phyloP scores from a whole-genome alignment of 2,113 vertebrate species.

The Bettongia penicillata region DNA sequence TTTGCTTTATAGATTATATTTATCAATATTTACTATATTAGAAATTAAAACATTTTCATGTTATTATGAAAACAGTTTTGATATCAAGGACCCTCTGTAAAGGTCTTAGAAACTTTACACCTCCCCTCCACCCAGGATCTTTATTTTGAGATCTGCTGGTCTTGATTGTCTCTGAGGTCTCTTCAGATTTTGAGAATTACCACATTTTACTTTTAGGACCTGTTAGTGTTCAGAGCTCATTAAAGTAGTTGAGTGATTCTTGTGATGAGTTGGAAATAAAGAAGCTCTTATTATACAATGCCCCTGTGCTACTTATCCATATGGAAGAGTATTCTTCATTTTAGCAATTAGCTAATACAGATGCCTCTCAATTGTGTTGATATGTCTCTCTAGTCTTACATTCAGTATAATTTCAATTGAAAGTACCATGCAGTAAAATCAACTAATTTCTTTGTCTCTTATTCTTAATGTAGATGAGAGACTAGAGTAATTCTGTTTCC shows the following conservation, averaged over 20 bases:
- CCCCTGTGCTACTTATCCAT: neutral
- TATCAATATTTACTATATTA: neutral
- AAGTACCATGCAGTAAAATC: neutral
- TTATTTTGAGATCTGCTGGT: neutral
- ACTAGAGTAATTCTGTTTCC: neutral
- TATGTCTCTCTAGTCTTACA: slow-evolving; percentile 14
- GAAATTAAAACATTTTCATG: neutral
- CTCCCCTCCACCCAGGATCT: neutral
- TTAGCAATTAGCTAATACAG: neutral
- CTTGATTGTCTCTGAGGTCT: neutral
- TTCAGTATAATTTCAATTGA: slow-evolving; percentile 18
- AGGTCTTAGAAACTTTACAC: neutral
- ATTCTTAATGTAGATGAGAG: slow-evolving; percentile 1
- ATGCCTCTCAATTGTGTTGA: neutral
- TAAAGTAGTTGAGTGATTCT: neutral
- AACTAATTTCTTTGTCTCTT: slow-evolving; percentile 11
- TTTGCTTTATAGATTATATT: neutral
- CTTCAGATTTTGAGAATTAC: neutral
- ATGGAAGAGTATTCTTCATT: neutral
- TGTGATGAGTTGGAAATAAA: neutral
- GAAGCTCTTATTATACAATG: neutral
- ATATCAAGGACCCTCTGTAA: neutral
- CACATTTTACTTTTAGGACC: neutral
- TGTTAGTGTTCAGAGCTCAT: neutral
- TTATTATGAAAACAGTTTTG: neutral